Base-by-base conservation (phyloP, 92 coral and sea anemone genomes). In the Porites divaricata region DNA sequence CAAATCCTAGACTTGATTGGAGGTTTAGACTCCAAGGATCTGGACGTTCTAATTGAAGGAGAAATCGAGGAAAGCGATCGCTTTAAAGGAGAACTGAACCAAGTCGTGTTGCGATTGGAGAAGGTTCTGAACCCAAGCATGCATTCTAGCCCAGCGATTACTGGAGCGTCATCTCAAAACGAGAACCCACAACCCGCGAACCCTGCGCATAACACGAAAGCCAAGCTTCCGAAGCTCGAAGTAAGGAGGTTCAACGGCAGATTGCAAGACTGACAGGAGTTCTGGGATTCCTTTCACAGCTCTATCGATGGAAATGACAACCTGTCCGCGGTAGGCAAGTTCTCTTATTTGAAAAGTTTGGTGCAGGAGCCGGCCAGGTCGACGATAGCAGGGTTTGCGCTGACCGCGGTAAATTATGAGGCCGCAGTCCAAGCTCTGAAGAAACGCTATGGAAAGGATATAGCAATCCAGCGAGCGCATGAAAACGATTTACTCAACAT, bases 211-310 rank as follows among this genome's bases (percentile, higher is more conserved):
- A 49, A 63, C 76, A 9, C 24, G 59, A 57, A 26, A 12, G 52
- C 54, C 14, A 56, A 57, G 52, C 67, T 41, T 17, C 71, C 52
- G 50, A 56, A 41, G 74, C 77, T 90, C 6, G 91, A 90, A 49
- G 79, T 87, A 56, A 69, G 41, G 54, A 89, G 69, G 74, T 89
- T 89, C 61, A 66, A 72, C 48, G 90, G 87, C 53, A 69, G 63
- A 56, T 7, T 88, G 4, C 85, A 82, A 22, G 90, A 91, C 26
- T 91, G 92, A 87, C 95, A 91, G 57, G 93, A 88, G 80, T 91
- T 91, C 81, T 88, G 88, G 95, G 92, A 91, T 83, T 62, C 87
- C 0, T 91, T 90, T 41, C 78, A 89, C 56, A 89, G 90, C 70
- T 63, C 90, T 1, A 80, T 92, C 48, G 74, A 86, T 69, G 16